Conservation (phyloP, 2,113 vertebrate genomes). For the Archocentrus centrarchus region DNA sequence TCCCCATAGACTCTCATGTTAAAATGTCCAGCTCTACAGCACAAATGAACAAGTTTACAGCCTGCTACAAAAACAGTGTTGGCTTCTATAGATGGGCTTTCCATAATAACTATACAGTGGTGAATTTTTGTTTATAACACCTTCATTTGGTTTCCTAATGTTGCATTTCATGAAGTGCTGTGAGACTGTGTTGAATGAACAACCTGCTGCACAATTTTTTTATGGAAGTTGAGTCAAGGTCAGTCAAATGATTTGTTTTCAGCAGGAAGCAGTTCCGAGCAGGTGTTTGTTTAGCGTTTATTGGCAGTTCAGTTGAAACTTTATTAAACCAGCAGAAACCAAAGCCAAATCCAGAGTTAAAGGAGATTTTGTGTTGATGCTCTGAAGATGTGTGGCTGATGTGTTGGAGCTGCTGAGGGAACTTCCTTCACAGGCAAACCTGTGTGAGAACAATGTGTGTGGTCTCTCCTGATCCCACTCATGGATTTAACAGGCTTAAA, state of each 20-base stretch:
- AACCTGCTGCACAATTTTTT: background rate
- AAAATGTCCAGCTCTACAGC: background rate
- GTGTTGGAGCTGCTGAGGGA: background rate
- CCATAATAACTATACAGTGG: no score
- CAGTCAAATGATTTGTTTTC: no score
- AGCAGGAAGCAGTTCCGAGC: fast-evolving
- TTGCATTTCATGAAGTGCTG: background rate
- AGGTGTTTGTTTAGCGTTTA: background rate
- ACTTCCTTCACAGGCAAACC: slow-evolving; percentile 21
- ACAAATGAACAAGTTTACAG: no score
- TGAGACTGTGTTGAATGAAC: background rate
- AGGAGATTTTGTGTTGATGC: background rate
- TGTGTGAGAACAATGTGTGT: slow-evolving; percentile 26
- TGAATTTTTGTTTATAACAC: no score
- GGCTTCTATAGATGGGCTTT: no score
- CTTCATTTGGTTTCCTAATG: background rate
- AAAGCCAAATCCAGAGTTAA: background rate
- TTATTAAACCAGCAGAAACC: background rate
- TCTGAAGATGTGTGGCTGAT: background rate
- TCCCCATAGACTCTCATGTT: no score
- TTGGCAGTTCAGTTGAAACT: no score
- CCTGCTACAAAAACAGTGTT: background rate
- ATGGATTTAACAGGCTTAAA: slow-evolving; percentile 62
- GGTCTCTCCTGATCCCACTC: slow-evolving; percentile 39
- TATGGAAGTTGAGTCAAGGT: background rate